A percentile compares a stretch with the other conserved stretches of the same genome.
Conservation (phyloP, 2,888 invertebrate genomes). For the Brassicogethes aeneus region DNA sequence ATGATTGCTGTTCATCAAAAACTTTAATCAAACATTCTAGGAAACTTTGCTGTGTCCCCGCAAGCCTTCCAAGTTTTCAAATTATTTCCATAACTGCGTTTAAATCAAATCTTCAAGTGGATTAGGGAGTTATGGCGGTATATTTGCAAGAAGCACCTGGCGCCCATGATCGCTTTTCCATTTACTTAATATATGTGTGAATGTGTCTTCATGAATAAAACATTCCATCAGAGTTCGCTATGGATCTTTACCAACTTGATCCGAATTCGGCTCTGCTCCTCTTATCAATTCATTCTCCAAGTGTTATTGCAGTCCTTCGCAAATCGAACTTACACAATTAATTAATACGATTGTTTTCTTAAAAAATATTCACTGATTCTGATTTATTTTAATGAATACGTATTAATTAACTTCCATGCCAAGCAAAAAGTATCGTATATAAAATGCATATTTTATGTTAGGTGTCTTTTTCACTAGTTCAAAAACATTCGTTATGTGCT, state of each 20-base stretch:
- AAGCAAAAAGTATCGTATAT: no score
- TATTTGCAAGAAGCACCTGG: constrained; percentile 32
- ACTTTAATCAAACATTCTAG: not conserved
- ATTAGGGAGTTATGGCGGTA: constrained; percentile 33
- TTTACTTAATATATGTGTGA: constrained; percentile 33
- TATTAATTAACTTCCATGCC: no score
- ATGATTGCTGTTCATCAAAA: not conserved
- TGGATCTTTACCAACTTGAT: not conserved
- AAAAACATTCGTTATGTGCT: no score
- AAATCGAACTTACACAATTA: no score
- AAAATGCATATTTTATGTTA: no score
- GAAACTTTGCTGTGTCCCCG: constrained; percentile 1
- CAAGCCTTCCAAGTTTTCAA: not conserved
- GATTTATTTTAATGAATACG: no score
- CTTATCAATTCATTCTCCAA: constrained; percentile 19
- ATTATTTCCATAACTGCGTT: constrained; percentile 21
- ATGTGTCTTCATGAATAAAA: constrained; percentile 33
- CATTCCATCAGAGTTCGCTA: constrained; percentile 19
- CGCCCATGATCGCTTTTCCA: constrained; percentile 29
- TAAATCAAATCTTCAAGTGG: constrained; percentile 33
- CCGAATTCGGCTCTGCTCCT: constrained; percentile 7
- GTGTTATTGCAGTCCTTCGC: no score
- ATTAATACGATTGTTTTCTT: no score
- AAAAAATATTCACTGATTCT: no score
- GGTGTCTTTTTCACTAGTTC: no score